Percentiles rank a stretch among this genome's conserved stretches.
Evolutionary conservation across 2,113 vertebrate species (phyloP).

Genomic region (human (Homo sapiens)): GRCh38 chr3:186106001-186106500

Average conservation of each 20-base stretch:
- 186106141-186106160: constrained; percentile 21
- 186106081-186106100: constrained; percentile 3
- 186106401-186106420: constrained; percentile 52
- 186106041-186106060: background rate
- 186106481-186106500: constrained; percentile 44
- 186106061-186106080: background rate
- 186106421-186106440: constrained; percentile 63
- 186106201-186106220: background rate
- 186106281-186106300: background rate
- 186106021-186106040: constrained; percentile 4
- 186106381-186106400: constrained; percentile 65
- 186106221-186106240: background rate
- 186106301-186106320: background rate
- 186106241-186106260: background rate
- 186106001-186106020: constrained; percentile 12
- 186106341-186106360: constrained; percentile 53
- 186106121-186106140: background rate
- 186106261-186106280: background rate
- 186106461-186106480: constrained; percentile 35
- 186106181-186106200: background rate
- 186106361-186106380: constrained; percentile 57
- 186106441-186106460: constrained; percentile 18
- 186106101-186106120: constrained; percentile 28
- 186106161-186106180: background rate
- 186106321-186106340: constrained; percentile 50